phyloP scores from a whole-genome alignment of 2,113 vertebrate genomes.

The Oncorhynchus tshawytscha region DNA sequence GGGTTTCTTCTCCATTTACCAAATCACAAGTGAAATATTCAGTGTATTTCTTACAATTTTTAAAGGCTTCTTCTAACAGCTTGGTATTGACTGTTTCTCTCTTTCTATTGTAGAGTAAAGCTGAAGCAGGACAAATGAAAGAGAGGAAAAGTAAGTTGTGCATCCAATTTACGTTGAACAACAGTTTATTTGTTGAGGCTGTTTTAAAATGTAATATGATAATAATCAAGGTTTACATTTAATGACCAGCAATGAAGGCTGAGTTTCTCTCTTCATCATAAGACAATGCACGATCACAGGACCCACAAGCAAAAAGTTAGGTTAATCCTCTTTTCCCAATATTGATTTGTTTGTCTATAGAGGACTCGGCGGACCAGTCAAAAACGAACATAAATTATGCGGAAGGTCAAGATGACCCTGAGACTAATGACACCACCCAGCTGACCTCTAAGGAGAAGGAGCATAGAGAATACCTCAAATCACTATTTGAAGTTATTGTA shows the following conservation, averaged over 20 bases:
- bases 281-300: no score
- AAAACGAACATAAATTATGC: slow-evolving; percentile 49
- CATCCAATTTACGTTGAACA: no score
- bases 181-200: no score
- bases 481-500: slow-evolving; percentile 89
- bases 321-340: neutral
- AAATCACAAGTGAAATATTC: no score
- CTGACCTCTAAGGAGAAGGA: slow-evolving; percentile 81
- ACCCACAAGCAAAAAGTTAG: neutral
- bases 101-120: slow-evolving; percentile 77
- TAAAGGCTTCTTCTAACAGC: no score
- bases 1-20: slow-evolving; percentile 19
- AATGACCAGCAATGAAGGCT: no score
- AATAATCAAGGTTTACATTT: neutral
- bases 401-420: slow-evolving; percentile 51
- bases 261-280: no score
- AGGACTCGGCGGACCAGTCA: slow-evolving; percentile 71
- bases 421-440: slow-evolving; percentile 42
- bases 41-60: no score
- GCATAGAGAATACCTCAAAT: slow-evolving; percentile 86
- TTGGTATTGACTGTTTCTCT: neutral
- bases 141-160: slow-evolving; percentile 85
- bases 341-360: slow-evolving; percentile 55
- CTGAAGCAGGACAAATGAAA: slow-evolving; percentile 79
- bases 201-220: no score